Evolutionary conservation across 2,113 vertebrate genomes (phyloP), one percentile per base, ranked within the genome.

Genomic region (Gobio gobio): DNA sequence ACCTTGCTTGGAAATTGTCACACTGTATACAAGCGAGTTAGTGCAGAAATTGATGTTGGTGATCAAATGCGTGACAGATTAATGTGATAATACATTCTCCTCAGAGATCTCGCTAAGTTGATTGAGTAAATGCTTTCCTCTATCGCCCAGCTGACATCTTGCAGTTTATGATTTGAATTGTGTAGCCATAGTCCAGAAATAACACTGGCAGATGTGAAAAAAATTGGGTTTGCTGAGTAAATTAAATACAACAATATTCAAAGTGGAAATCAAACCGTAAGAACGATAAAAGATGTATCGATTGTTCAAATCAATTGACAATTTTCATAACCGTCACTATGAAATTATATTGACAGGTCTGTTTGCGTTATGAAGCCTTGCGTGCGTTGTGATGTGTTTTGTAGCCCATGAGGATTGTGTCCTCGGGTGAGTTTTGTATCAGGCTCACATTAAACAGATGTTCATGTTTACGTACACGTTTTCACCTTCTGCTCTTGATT

Each of bases 61-160:
- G 58, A 81, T 47, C 43, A 81, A 66, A 66, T 68, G 26, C 13
- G 20, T 33, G n/a, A 81, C n/a, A 29, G 45, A 81, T 49, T 4
- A 29, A 33, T 18, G 26, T 3, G 45, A 51, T 81, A 22, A 81
- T 68, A 49, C 18, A 9, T 33, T n/a, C 20, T 59, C 20, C 36
- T 24, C 16, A 9, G 54, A 36, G 51, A 78, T 78, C 76, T 36
- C 6, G 8, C n/a, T 20, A 33, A 33, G 77, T 43, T 61, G 13
- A 78, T 40, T 59, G 47, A 54, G 8, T 54, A 54, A 76, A 76
- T 54, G 49, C 74, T 76, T 76, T 54, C 74, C n/a, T 29, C 49
- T 76, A 54, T 24, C 3, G 26, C 24, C n/a, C 29, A 54, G 33
- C 24, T 54, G 45, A 76, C n/a, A 33, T 54, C 45, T 76, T 76